Percentiles rank a stretch among this genome's conserved stretches.
Evolutionary conservation across 2,797 vertebrate species (phyloP).

Genomic region (Eutrigla gurnardus): DNA sequence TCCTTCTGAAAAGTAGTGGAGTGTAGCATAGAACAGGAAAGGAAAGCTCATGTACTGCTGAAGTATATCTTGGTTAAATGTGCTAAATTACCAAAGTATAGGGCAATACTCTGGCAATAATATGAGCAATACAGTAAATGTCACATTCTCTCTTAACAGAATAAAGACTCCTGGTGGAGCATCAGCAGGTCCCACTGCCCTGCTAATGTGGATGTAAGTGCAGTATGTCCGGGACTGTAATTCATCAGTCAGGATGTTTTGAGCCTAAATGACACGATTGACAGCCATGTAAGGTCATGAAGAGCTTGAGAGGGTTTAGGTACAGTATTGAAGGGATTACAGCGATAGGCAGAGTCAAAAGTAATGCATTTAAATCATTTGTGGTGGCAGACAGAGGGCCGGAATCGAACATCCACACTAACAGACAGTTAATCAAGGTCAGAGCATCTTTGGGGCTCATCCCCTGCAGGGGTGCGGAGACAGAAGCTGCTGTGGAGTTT

Average conservation of each 20-base stretch:
- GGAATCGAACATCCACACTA: conserved; percentile 59
- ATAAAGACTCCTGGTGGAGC: background rate
- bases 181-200: conserved; percentile 9
- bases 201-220: background rate
- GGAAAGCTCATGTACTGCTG: background rate
- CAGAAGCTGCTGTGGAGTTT: conserved; percentile 62
- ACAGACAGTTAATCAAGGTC: conserved; percentile 83
- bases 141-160: conserved; percentile 13
- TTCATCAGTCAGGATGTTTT: conserved; percentile 50
- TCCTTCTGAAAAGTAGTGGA: background rate
- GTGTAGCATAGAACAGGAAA: too few relatives aligned
- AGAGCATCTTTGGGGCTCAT: conserved; percentile 72
- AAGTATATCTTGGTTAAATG: background rate
- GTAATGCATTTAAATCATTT: conserved; percentile 70
- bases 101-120: background rate
- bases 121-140: conserved; percentile 5
- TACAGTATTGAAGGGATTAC: conserved; percentile 23
- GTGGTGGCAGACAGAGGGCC: conserved; percentile 54
- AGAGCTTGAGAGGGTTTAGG: conserved; percentile 26
- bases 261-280: conserved; percentile 49
- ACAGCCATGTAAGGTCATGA: conserved; percentile 56
- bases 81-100: too few relatives aligned
- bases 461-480: conserved; percentile 63
- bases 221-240: conserved; percentile 45
- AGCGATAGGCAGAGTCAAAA: conserved; percentile 47